A percentile compares a stretch with the other conserved stretches of the same genome.
Evolutionary conservation across 2,797 vertebrate species (phyloP).

Genomic region (Tokudaia muenninki): DNA sequence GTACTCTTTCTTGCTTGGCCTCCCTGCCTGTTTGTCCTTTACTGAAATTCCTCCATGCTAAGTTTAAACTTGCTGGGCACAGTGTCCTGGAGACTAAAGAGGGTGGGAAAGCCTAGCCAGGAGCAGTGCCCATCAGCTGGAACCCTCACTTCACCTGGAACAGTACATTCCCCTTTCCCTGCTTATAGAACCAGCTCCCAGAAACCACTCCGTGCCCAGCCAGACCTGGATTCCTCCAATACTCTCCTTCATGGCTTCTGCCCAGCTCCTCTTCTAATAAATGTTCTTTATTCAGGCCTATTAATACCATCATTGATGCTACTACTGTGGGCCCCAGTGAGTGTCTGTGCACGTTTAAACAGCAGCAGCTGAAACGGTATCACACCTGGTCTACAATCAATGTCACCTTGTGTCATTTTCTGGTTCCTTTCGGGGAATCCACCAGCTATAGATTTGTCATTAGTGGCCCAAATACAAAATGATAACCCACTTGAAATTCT

Average conservation of each 20-base stretch:
- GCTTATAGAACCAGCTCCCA: neutral
- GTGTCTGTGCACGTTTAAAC: neutral
- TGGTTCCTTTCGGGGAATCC: no score
- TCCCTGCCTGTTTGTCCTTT: neutral
- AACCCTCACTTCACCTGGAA: neutral
- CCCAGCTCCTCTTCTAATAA: neutral
- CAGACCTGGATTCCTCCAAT: neutral
- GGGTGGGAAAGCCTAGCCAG: neutral
- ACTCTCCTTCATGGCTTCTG: neutral
- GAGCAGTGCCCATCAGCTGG: neutral
- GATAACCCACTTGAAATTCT: neutral
- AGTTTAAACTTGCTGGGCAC: neutral
- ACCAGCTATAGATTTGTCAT: neutral
- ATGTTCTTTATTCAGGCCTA: neutral
- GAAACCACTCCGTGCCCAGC: neutral
- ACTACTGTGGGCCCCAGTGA: neutral
- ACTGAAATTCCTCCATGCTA: fast-evolving
- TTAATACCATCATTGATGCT: neutral
- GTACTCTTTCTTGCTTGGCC: neutral
- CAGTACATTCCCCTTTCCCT: neutral
- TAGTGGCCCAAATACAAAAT: fast-evolving
- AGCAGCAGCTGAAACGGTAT: fast-evolving
- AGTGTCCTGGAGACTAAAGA: neutral
- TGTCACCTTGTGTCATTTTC: neutral
- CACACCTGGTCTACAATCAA: neutral